phyloP scores from a whole-genome alignment of 37 sponge, comb jelly and placozoan species.

The Haliclona indistincta region DNA sequence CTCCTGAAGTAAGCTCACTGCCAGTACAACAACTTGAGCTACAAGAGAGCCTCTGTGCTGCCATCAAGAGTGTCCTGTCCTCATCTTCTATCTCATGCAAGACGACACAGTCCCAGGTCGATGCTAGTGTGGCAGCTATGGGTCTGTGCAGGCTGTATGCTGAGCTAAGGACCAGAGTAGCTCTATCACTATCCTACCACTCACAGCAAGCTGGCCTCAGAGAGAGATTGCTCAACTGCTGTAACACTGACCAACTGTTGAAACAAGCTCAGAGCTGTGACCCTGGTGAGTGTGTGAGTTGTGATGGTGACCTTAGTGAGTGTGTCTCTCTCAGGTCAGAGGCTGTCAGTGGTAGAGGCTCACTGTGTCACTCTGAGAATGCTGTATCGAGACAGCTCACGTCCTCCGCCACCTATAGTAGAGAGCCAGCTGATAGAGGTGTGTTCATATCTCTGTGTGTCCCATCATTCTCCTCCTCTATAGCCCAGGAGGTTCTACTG shows the following conservation, averaged over 20 bases:
- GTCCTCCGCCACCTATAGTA: slow-evolving; percentile 86
- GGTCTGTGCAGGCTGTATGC: slow-evolving; percentile 73
- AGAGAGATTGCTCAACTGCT: slow-evolving; percentile 5
- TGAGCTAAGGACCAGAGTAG: slow-evolving; percentile 66
- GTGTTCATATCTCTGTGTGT: not conserved
- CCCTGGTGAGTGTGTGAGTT: slow-evolving; percentile 28
- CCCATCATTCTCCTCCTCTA: not conserved
- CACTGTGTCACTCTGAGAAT: slow-evolving; percentile 87
- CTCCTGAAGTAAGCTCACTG: slow-evolving; percentile 48
- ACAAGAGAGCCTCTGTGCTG: slow-evolving; percentile 27
- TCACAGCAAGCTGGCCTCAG: slow-evolving; percentile 34
- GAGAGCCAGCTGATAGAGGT: slow-evolving; percentile 45
- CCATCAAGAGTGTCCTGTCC: slow-evolving; percentile 37
- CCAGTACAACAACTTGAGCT: slow-evolving; percentile 61
- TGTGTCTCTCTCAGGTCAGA: slow-evolving; percentile 14
- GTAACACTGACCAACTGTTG: slow-evolving; percentile 27
- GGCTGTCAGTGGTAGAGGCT: slow-evolving; percentile 75
- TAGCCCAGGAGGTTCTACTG: slow-evolving; percentile 59
- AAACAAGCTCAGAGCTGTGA: slow-evolving; percentile 39
- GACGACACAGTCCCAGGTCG: slow-evolving; percentile 40
- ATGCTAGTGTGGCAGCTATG: slow-evolving; percentile 50
- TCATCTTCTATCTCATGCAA: slow-evolving; percentile 34
- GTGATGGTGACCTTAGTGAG: not conserved
- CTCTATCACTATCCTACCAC: slow-evolving; percentile 44
- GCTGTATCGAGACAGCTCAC: slow-evolving; percentile 92